Evolutionary conservation across 2,113 vertebrate species (phyloP), one percentile per base, ranked within the genome.

Genomic region (Capricornis sumatraensis): DNA sequence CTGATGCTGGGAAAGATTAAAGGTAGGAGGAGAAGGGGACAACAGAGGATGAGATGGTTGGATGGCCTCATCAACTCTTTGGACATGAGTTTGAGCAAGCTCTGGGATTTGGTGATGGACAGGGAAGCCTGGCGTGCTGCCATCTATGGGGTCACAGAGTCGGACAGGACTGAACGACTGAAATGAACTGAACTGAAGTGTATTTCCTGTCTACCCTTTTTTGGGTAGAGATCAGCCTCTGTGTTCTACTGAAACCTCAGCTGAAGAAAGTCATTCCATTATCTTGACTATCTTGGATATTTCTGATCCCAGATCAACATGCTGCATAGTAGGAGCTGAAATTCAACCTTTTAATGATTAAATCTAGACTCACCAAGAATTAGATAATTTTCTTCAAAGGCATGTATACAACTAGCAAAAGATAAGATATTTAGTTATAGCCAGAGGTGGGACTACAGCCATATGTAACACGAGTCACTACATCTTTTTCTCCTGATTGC

Each of bases 141-240:
- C 23, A 10, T 40, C 19, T 8, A 23, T 74, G 19, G n/a, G n/a
- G 2, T 74, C 19, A 10, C 5, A 40, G n/a, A 23, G n/a, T 74
- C 2, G 0, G 19, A 74, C 67, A 40, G 10, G 9, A 74, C 19
- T 74, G 19, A 74, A 74, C 0, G 19, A 40, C n/a, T 3, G 21
- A 71, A 71, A n/a, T 71, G 62, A 67, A 67, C 62, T 67, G 67
- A 76, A 71, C 10, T 71, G 67, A 76, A 94, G 3, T 28, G 11
- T 74, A 45, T 89, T 27, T 85, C 36, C 33, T 78, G 1, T 83
- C 4, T 78, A 28, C 23, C 6, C 27, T 64, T 43, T 7, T 45
- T 55, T 4, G 23, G 5, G 11, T 53, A 62, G 28, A 78, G 10
- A 40, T 57, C 15, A 88, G 21, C 83, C 14, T 91, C 57, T 91